Evolutionary conservation across 2,113 vertebrate species (phyloP).

Genomic region (Elaphurus davidianus): DNA sequence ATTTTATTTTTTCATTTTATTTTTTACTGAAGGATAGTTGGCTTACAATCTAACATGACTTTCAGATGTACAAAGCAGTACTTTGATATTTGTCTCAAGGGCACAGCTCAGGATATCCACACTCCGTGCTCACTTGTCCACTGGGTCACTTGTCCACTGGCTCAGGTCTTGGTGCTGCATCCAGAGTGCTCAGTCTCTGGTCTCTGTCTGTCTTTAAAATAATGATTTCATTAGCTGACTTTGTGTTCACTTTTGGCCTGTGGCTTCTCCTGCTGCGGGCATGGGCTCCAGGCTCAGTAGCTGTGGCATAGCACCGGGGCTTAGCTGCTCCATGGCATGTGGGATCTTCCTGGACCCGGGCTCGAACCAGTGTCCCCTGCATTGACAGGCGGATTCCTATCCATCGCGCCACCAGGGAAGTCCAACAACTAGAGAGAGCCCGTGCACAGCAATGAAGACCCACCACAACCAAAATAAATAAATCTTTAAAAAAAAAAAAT

Average conservation of each 20-base stretch:
- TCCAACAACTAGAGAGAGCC: neutral
- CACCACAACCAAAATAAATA: neutral
- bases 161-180: neutral
- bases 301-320: rapidly evolving
- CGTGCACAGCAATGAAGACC: neutral
- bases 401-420: neutral
- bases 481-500: neutral
- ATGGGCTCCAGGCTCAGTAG: neutral
- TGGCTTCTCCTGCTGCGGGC: neutral
- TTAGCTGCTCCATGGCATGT: neutral
- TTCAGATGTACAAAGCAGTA: neutral
- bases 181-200: neutral
- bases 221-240: no score
- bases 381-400: rapidly evolving
- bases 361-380: neutral
- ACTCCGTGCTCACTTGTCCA: neutral
- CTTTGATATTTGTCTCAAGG: neutral
- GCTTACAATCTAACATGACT: neutral
- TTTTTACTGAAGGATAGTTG: neutral
- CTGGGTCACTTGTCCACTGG: neutral
- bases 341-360: neutral
- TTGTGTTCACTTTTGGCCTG: neutral
- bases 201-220: neutral
- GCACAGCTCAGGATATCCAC: neutral
- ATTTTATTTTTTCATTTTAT: neutral